Conservation (phyloP, 2,113 vertebrate genomes). For the Felis catus region F.catus_Fca126_mat1.0 CM031416.1:23661501-23662000, state of each 20-base stretch:
- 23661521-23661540: rapidly evolving
- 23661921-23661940: background rate
- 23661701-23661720: background rate
- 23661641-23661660: background rate
- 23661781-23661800: background rate
- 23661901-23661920: background rate
- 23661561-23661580: background rate
- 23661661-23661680: background rate
- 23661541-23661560: background rate
- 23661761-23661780: background rate
- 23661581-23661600: background rate
- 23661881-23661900: background rate
- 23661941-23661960: background rate
- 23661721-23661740: background rate
- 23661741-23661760: background rate
- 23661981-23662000: background rate
- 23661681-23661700: background rate
- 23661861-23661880: background rate
- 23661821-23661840: background rate
- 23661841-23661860: background rate
- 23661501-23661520: background rate
- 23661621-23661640: background rate
- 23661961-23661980: background rate
- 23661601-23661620: background rate
- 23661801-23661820: background rate